Percentiles rank a stretch among this genome's conserved stretches.
phyloP scores from a whole-genome alignment of 2,797 vertebrate species.

The Distichodus sexfasciatus region DNA sequence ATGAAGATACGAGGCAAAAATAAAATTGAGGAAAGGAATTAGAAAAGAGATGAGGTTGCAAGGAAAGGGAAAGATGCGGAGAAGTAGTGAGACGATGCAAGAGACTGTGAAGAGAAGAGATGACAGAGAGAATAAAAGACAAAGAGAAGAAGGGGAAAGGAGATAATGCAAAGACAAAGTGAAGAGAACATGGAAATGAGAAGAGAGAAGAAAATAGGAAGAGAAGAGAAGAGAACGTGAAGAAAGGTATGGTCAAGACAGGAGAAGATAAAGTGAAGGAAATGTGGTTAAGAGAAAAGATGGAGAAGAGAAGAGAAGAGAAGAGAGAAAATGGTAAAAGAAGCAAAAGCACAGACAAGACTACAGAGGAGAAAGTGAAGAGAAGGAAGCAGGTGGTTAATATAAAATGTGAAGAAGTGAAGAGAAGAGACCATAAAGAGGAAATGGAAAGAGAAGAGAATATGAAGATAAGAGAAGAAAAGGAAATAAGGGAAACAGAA shows the following conservation, averaged over 20 bases:
- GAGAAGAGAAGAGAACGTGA: neutral
- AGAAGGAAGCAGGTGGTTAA: neutral
- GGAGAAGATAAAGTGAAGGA: neutral
- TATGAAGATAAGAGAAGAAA: neutral
- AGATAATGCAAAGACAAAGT: too few species aligned
- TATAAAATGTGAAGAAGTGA: neutral
- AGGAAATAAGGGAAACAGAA: too few species aligned
- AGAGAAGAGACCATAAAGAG: neutral
- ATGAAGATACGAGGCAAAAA: too few species aligned
- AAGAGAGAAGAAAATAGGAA: neutral
- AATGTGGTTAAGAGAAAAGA: neutral
- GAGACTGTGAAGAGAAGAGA: too few species aligned
- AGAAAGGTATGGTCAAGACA: neutral
- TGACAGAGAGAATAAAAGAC: too few species aligned
- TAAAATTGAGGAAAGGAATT: too few species aligned
- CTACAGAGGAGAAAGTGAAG: neutral
- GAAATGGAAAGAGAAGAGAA: neutral
- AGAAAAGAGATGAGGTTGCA: too few species aligned
- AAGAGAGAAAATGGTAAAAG: too few species aligned
- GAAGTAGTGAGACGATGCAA: too few species aligned
- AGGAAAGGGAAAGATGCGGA: too few species aligned
- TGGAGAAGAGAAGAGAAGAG: neutral
- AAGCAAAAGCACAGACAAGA: neutral
- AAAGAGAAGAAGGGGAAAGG: too few species aligned
- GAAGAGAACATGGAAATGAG: too few species aligned